Conservation (phyloP, 2,113 vertebrate genomes). For the Macrotis lagotis region DNA sequence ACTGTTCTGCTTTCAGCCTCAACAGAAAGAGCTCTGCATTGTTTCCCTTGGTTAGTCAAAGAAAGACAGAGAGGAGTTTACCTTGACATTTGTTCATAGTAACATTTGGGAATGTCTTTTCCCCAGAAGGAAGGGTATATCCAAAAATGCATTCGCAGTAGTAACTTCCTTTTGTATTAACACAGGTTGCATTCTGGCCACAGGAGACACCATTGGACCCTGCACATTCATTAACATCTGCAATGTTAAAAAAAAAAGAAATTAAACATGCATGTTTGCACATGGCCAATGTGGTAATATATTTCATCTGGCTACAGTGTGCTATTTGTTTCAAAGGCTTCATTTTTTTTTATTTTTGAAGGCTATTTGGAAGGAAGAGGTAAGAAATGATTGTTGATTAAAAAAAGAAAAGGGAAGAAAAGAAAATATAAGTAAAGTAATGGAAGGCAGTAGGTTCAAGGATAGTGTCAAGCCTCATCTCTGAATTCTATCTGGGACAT, state of each 20-base stretch:
- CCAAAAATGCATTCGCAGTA: slow-evolving; percentile 4
- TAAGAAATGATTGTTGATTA: too few species aligned
- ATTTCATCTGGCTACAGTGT: too few species aligned
- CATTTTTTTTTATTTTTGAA: too few species aligned
- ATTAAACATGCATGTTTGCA: too few species aligned
- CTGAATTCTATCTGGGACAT: too few species aligned
- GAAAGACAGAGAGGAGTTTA: slow-evolving; percentile 23
- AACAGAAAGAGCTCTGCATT: background rate
- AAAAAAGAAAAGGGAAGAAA: too few species aligned
- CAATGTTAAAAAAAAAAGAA: slow-evolving; percentile 5
- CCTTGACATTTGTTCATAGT: slow-evolving; percentile 43
- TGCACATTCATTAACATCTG: slow-evolving; percentile 66
- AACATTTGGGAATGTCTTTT: background rate
- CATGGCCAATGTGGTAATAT: too few species aligned
- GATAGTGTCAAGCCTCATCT: too few species aligned
- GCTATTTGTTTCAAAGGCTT: too few species aligned
- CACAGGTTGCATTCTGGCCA: slow-evolving; percentile 44
- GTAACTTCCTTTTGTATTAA: slow-evolving; percentile 25
- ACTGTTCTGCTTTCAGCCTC: background rate
- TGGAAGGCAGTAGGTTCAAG: too few species aligned
- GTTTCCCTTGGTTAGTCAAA: background rate
- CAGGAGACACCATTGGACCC: slow-evolving; percentile 10
- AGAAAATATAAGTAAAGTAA: too few species aligned
- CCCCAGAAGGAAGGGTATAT: slow-evolving; percentile 19
- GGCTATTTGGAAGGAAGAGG: too few species aligned